Evolutionary conservation across 92 coral and sea anemone species (phyloP).

Genomic region (Desmophyllum pertusum): DNA sequence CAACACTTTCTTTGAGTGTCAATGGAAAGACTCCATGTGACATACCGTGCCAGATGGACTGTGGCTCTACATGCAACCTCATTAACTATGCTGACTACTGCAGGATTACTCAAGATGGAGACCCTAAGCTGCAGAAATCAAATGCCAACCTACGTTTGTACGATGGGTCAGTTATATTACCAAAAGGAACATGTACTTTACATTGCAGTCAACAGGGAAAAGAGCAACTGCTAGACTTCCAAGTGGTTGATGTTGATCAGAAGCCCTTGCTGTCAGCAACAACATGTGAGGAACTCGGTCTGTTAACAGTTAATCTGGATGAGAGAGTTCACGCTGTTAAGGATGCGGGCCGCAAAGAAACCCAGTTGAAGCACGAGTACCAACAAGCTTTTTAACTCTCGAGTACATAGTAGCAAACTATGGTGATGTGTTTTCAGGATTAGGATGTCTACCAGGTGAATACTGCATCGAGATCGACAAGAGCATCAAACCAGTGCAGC

Average conservation of each 20-base stretch:
- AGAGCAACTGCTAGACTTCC: background rate
- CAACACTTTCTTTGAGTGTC: too few species aligned
- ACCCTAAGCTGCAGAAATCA: background rate
- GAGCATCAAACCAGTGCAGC: slow-evolving; percentile 12
- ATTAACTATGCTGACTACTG: too few species aligned
- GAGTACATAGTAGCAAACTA: slow-evolving; percentile 26
- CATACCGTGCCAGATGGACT: too few species aligned
- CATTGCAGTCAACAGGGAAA: background rate
- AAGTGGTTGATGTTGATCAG: too few species aligned
- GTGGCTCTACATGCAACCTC: too few species aligned
- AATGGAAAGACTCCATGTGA: too few species aligned
- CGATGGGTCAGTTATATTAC: too few species aligned
- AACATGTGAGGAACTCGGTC: background rate
- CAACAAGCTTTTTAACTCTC: slow-evolving; percentile 19
- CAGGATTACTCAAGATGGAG: too few species aligned
- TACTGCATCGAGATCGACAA: slow-evolving; percentile 32
- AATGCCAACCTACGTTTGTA: background rate
- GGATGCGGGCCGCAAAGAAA: background rate
- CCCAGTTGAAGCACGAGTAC: slow-evolving; percentile 1
- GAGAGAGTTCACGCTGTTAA: background rate
- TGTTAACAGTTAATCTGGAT: background rate
- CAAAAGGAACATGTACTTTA: background rate
- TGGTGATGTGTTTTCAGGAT: too few species aligned
- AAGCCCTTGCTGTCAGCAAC: background rate
- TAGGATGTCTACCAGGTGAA: slow-evolving; percentile 9